Evolutionary conservation across 2,113 vertebrate genomes (phyloP).

Genomic region (Gallinago jamesoni): DNA sequence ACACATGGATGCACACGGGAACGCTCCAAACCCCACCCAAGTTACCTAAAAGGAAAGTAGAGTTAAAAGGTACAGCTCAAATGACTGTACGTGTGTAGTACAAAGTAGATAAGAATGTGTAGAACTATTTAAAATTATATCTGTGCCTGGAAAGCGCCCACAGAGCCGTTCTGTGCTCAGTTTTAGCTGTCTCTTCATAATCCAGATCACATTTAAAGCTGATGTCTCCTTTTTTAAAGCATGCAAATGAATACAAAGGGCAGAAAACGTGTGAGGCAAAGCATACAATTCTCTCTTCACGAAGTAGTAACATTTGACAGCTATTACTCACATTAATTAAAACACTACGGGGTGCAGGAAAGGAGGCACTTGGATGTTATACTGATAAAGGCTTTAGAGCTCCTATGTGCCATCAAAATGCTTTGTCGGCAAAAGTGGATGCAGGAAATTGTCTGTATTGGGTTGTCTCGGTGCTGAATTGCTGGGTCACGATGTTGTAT

Average conservation of each 20-base stretch:
- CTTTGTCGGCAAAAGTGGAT: neutral
- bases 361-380: accelerated
- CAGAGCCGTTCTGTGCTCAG: neutral
- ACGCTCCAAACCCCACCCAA: accelerated
- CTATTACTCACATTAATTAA: neutral
- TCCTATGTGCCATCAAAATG: neutral
- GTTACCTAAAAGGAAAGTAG: neutral
- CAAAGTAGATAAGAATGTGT: neutral
- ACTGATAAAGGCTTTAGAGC: neutral
- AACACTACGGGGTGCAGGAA: neutral
- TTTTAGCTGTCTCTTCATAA: neutral
- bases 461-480: neutral
- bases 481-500: neutral
- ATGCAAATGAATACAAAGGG: neutral
- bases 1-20: too few species aligned
- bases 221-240: neutral
- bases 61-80: neutral
- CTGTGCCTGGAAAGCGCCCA: accelerated
- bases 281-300: neutral
- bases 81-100: accelerated
- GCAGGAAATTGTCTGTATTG: neutral
- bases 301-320: neutral
- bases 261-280: neutral
- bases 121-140: neutral
- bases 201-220: accelerated